A percentile compares a stretch with the other conserved stretches of the same genome.
Conservation (phyloP, 1,140 invertebrate genomes). For the Eueides isabella region DNA sequence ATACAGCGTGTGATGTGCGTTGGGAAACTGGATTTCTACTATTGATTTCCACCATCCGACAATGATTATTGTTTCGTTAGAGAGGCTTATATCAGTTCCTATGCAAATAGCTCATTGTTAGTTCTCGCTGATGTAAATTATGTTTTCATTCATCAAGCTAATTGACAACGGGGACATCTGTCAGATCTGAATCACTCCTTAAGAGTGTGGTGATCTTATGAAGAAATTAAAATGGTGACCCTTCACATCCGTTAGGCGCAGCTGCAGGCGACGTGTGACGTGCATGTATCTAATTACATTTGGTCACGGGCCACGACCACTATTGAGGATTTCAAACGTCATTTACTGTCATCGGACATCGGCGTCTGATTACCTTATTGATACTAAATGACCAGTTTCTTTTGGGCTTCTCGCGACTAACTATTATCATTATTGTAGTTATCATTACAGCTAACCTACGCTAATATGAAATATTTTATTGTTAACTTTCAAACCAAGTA, state of each 20-base stretch:
- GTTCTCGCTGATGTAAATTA: constrained; percentile 60
- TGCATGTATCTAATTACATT: constrained; percentile 59
- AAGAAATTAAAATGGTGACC: constrained; percentile 68
- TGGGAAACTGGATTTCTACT: constrained; percentile 77
- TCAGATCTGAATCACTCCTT: constrained; percentile 75
- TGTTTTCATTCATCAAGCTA: constrained; percentile 71
- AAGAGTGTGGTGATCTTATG: constrained; percentile 65
- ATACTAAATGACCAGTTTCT: constrained; percentile 46
- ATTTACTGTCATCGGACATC: constrained; percentile 33
- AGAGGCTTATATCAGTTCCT: constrained; percentile 57
- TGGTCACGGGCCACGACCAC: constrained; percentile 35
- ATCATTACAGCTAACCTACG: constrained; percentile 24
- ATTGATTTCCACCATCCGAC: constrained; percentile 70
- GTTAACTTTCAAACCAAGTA: not conserved
- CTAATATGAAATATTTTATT: constrained; percentile 1
- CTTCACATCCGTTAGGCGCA: constrained; percentile 66
- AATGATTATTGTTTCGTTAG: constrained; percentile 67
- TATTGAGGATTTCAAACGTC: constrained; percentile 36
- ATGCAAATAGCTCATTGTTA: constrained; percentile 73
- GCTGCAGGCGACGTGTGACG: constrained; percentile 54
- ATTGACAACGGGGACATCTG: constrained; percentile 72
- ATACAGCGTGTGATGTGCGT: constrained; percentile 56
- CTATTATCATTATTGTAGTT: constrained; percentile 32
- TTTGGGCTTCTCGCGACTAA: constrained; percentile 32
- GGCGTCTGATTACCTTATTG: constrained; percentile 31